Evolutionary conservation across 2,888 invertebrate species (phyloP), one percentile per base, ranked within the genome.

Genomic region (Harpalus rubripes): DNA sequence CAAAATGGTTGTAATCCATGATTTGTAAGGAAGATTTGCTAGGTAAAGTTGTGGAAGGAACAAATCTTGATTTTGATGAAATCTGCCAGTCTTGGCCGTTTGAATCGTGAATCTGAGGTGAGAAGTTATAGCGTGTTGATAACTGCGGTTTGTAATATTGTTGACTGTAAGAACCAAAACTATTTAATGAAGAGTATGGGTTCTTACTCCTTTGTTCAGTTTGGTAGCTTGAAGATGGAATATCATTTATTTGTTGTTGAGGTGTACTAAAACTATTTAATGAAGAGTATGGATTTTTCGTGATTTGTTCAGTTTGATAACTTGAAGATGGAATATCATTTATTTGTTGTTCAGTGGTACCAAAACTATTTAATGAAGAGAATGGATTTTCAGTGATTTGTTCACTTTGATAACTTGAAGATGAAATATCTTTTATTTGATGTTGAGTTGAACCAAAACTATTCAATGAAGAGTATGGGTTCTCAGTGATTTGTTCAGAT

Each of bases 1-100:
- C 16, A 16, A 15, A 63, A 22, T 39, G 26, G 15, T 68, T n/a
- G 5, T 6, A 39, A 39, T 68, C 15, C 58, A 78, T 58, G 8
- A 78, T 58, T n/a, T 78, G 78, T 26, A 78, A 4, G 10, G 58
- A 26, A 12, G 78, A 56, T 78, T 78, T 58, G 26, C n/a, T 78
- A 10, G 58, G 26, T 8, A 56, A 10, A 8, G 41, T 7, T 44
- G 8, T 10, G 52, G 44, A 44, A 76, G 76, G 8, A 76, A 22
- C 6, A 18, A 26, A 52, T 15, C 12, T 56, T 18, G 76, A 10
- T 18, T 52, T 8, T 18, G 76, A 56, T n/a, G 44, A 18, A 26
- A 52, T 16, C 16, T 68, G 39, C 68, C 68, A 68, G 7, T 41
- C 68, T 68, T 68, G n/a, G 0, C n/a, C 15, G 22, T 22, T 22